Conservation (phyloP, 2,888 invertebrate genomes). For the Melipona bicolor region DNA sequence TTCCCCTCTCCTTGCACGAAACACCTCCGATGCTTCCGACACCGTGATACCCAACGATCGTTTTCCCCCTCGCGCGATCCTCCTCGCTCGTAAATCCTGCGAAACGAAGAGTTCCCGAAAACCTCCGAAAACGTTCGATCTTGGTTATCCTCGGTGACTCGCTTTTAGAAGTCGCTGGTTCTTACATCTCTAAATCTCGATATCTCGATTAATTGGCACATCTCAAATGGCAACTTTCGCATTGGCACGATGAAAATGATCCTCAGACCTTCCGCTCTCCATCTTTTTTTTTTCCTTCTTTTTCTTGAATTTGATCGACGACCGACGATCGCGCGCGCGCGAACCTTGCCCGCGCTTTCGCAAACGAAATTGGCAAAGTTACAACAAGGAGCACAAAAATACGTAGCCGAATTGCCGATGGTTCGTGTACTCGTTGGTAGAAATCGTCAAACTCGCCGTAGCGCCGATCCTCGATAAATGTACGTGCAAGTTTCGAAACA, state of each 20-base stretch:
- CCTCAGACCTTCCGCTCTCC: neutral
- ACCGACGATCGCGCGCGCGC: slow-evolving; percentile 3
- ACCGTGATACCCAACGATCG: neutral
- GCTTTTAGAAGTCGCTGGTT: slow-evolving; percentile 35
- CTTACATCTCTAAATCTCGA: slow-evolving; percentile 61
- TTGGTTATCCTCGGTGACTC: slow-evolving; percentile 5
- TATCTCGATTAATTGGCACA: slow-evolving; percentile 80
- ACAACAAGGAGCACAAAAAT: slow-evolving; percentile 22
- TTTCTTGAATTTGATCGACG: slow-evolving; percentile 8
- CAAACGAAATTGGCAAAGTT: slow-evolving; percentile 25
- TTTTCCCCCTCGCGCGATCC: neutral
- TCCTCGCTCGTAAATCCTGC: neutral
- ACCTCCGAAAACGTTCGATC: slow-evolving; percentile 8
- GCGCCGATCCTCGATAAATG: neutral
- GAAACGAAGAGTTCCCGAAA: neutral
- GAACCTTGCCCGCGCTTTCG: neutral
- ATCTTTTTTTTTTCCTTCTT: neutral
- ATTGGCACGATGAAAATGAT: slow-evolving; percentile 80
- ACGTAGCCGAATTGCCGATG: slow-evolving; percentile 30
- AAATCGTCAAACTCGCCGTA: slow-evolving; percentile 20
- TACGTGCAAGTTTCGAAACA: slow-evolving; percentile 20
- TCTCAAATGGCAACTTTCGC: slow-evolving; percentile 81
- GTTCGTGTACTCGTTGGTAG: slow-evolving; percentile 14
- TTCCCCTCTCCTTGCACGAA: neutral
- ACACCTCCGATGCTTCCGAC: slow-evolving; percentile 22